Evolutionary conservation across 2,888 invertebrate species (phyloP).

Genomic region (Trachelus troglodyta): DNA sequence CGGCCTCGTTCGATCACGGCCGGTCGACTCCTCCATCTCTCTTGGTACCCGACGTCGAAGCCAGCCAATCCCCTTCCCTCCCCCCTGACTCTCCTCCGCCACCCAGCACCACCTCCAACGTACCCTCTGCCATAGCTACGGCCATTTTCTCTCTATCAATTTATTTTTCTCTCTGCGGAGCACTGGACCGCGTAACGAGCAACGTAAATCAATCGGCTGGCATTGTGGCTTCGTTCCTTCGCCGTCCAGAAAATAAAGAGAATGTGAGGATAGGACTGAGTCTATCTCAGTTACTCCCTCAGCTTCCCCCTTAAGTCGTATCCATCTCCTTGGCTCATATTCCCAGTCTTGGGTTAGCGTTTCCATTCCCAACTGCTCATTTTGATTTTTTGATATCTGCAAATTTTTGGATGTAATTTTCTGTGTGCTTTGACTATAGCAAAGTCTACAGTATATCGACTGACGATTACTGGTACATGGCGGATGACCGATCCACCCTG

Average conservation of each 20-base stretch:
- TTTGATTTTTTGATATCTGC: slow-evolving; percentile 17
- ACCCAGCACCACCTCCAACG: slow-evolving; percentile 2
- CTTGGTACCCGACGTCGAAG: slow-evolving; percentile 6
- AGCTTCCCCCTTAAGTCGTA: slow-evolving; percentile 6
- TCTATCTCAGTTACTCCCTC: slow-evolving; percentile 18
- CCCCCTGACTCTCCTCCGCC: slow-evolving; percentile 24
- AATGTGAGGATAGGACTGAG: slow-evolving; percentile 20
- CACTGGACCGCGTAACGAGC: slow-evolving; percentile 66
- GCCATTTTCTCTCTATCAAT: slow-evolving; percentile 41
- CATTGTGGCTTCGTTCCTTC: slow-evolving; percentile 58
- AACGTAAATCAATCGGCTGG: slow-evolving; percentile 66
- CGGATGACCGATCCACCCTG: too few relatives aligned
- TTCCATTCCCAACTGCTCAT: slow-evolving; percentile 18
- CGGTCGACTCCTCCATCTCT: neutral
- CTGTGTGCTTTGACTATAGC: too few relatives aligned
- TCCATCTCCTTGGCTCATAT: slow-evolving; percentile 9
- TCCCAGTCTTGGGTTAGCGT: slow-evolving; percentile 15
- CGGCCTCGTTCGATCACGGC: neutral
- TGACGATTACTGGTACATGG: too few relatives aligned
- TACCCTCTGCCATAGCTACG: slow-evolving; percentile 18
- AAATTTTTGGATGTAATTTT: slow-evolving; percentile 16
- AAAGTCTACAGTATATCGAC: too few relatives aligned
- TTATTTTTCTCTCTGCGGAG: slow-evolving; percentile 48
- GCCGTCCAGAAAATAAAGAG: slow-evolving; percentile 20
- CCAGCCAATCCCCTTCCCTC: slow-evolving; percentile 13